phyloP scores from a whole-genome alignment of 2,797 vertebrate genomes.

The Poliocrania exsul region DNA sequence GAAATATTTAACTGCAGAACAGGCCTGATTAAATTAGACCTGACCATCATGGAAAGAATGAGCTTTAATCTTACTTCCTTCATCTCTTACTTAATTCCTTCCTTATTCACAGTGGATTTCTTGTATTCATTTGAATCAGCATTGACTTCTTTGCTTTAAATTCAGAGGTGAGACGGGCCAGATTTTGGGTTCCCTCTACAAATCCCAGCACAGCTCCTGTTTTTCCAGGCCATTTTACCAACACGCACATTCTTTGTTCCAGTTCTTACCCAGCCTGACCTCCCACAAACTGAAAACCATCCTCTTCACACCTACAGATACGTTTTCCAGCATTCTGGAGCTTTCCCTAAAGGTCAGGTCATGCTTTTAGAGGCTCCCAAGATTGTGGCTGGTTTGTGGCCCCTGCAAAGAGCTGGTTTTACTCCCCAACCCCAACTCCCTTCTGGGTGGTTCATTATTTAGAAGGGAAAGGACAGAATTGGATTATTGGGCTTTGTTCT shows the following conservation, averaged over 20 bases:
- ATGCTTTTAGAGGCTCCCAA: not conserved
- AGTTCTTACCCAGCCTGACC: not conserved
- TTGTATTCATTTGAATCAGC: not conserved
- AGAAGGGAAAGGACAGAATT: not conserved
- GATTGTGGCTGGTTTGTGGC: not conserved
- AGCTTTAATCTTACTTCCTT: conserved; percentile 55
- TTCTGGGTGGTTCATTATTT: not conserved
- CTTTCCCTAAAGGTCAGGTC: not conserved
- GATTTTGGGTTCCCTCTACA: not conserved
- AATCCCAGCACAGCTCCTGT: not conserved
- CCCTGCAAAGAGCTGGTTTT: not conserved
- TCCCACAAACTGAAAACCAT: not conserved
- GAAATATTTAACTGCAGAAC: not conserved
- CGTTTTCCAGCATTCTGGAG: not conserved
- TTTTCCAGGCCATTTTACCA: not conserved
- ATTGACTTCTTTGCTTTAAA: not conserved
- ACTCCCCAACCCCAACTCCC: not conserved
- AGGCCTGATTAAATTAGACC: not conserved
- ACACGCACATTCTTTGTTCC: not conserved
- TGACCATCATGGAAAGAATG: conserved; percentile 20
- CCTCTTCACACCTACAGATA: not conserved
- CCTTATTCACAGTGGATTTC: conserved; percentile 9
- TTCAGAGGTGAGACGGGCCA: not conserved
- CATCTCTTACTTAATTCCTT: conserved; percentile 11
- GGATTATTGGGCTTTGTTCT: no score